These are phyloP conservation scores for Sussaba pulchella DNA, from an alignment of 2,888 invertebrate genomes.

Conservation along the genomic window DNA sequence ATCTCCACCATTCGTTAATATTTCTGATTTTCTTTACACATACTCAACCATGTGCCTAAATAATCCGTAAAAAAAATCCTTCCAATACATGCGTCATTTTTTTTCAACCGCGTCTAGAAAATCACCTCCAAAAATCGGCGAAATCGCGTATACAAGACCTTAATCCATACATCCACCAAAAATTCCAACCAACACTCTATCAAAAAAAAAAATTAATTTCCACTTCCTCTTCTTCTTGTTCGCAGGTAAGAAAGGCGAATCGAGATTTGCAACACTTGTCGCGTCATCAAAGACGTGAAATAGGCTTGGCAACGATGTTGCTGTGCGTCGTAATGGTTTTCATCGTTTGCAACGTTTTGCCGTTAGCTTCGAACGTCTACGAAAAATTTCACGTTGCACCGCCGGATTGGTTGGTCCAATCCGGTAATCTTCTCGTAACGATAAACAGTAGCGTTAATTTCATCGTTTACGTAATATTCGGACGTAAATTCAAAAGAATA, in stretches of 20 bases:
- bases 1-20: no score
- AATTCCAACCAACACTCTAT: neutral
- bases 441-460: constrained; percentile 99
- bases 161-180: no score
- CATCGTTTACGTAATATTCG: constrained; percentile 98
- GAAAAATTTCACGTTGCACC: constrained; percentile 91
- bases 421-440: constrained; percentile 96
- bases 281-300: constrained; percentile 95
- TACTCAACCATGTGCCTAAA: no score
- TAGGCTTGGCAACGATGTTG: constrained; percentile 97
- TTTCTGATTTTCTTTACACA: no score
- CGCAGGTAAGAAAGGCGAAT: constrained; percentile 94
- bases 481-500: constrained; percentile 97
- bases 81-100: no score
- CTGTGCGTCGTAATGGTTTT: constrained; percentile 97
- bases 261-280: constrained; percentile 95
- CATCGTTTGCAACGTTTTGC: constrained; percentile 95
- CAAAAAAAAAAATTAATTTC: no score
- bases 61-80: no score
- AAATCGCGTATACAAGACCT: no score
- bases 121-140: no score
- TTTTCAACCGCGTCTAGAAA: no score
- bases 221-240: no score
- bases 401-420: constrained; percentile 90
- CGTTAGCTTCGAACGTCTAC: constrained; percentile 93